Evolutionary conservation across 2,113 vertebrate species (phyloP), one percentile per base, ranked within the genome.

Genomic region (Cynopterus brachyotis): DNA sequence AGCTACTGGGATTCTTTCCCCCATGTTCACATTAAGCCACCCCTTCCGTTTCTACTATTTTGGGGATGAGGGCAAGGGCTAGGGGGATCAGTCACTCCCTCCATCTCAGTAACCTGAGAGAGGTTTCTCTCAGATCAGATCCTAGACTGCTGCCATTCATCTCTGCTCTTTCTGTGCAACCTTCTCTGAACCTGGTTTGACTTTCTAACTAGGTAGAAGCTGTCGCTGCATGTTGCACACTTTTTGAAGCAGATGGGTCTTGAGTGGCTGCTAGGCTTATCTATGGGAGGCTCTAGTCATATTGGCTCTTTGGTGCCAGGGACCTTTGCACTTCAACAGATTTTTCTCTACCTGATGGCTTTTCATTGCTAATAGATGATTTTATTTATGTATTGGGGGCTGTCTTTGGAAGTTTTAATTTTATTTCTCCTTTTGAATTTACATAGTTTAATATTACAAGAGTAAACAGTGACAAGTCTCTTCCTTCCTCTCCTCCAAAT

Each of bases 351-450:
- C 20, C 35, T n/a, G 8, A 10, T 59, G 62, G 32, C 45, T 64
- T 64, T 64, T 55, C 6, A 19, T 82, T 19, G 53, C 9, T 2
- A 28, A 22, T 35, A 75, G n/a, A 13, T 28, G 19, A 37, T 42
- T 69, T 47, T 28, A 22, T 76, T 81, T 69, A 35, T 72, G 30
- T 55, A 37, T 30, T 81, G 32, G 20, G 30, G 30, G 26, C 11
- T 73, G 1, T 62, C n/a, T 80, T 64, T 40, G 0, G n/a, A 75
- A 90, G 19, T 47, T 76, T 79, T 70, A 62, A 22, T 42, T 70
- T 86, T 88, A 62, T 79, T 94, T 92, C 16, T 42, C 15, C 26
- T 86, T 87, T 94, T 62, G 40, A 26, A 76, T 55, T 92, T 73
- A 90, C 0, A 12, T 75, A 13, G 50, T 84, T 94, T 32, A 80